These are phyloP conservation scores for Acrocera orbiculus DNA, from an alignment of 2,888 invertebrate species.

Conservation along the genomic window DNA sequence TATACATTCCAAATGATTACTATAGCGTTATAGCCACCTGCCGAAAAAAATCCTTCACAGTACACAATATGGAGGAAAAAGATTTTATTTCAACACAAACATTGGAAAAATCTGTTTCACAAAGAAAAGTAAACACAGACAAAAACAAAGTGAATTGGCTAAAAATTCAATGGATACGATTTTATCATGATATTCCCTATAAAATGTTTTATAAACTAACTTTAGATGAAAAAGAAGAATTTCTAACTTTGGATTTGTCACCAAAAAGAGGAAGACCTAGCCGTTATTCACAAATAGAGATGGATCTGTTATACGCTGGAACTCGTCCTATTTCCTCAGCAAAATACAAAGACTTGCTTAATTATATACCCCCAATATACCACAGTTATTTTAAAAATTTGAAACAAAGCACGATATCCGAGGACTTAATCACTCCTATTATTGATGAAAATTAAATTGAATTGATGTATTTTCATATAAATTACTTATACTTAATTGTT, in stretches of 20 bases:
- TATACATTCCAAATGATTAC: conserved; percentile 6
- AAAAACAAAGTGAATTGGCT: conserved; percentile 6
- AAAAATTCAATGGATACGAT: conserved; percentile 4
- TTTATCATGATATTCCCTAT: conserved; percentile 3
- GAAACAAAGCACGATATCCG: not conserved
- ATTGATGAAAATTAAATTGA: not conserved
- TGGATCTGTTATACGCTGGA: not conserved
- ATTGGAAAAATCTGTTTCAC: too few relatives aligned
- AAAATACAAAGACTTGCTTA: conserved; percentile 1
- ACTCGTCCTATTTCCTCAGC: not conserved
- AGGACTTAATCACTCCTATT: not conserved
- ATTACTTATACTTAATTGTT: not conserved
- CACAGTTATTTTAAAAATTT: too few relatives aligned
- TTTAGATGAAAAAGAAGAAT: conserved; percentile 1
- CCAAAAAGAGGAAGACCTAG: not conserved
- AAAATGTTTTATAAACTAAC: conserved; percentile 1
- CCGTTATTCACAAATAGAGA: not conserved
- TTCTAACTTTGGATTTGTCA: not conserved
- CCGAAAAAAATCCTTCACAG: conserved; percentile 6
- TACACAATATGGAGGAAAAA: conserved; percentile 5
- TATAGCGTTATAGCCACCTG: conserved; percentile 8
- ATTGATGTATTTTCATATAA: not conserved
- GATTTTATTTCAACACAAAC: too few relatives aligned
- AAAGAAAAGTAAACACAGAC: conserved; percentile 6
- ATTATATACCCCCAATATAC: conserved; percentile 1